phyloP scores from a whole-genome alignment of 2,797 vertebrate species.

The Holocentrus rufus region DNA sequence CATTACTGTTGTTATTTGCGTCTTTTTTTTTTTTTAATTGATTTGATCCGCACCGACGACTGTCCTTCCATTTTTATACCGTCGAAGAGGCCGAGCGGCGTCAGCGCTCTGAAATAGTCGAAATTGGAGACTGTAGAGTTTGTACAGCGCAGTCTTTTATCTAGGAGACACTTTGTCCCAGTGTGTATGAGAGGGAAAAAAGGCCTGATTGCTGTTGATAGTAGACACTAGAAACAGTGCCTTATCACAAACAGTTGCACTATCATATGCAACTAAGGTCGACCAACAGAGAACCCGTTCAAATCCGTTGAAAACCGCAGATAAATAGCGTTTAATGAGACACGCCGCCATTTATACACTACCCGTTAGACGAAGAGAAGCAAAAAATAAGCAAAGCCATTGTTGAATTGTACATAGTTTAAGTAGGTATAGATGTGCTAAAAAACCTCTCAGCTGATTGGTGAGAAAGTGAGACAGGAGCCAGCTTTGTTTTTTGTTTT shows the following conservation, averaged over 20 bases:
- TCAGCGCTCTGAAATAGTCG: conserved; percentile 34
- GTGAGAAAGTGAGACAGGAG: conserved; percentile 25
- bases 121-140: background rate
- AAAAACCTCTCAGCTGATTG: conserved; percentile 29
- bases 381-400: conserved; percentile 69
- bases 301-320: conserved; percentile 21
- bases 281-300: conserved; percentile 45
- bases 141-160: conserved; percentile 24
- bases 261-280: conserved; percentile 67
- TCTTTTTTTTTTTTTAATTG: conserved; percentile 40
- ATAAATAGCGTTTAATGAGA: conserved; percentile 49
- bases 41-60: conserved; percentile 54
- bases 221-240: conserved; percentile 82
- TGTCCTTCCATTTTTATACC: conserved; percentile 72
- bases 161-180: conserved; percentile 34
- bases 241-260: conserved; percentile 79
- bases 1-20: conserved; percentile 57
- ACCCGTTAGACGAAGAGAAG: conserved; percentile 47
- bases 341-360: conserved; percentile 40
- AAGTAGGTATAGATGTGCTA: conserved; percentile 36
- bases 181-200: conserved; percentile 51
- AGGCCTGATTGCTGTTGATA: conserved; percentile 73
- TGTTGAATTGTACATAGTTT: conserved; percentile 71
- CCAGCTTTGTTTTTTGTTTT: background rate
- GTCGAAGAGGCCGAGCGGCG: conserved; percentile 47